phyloP scores from a whole-genome alignment of 1,140 invertebrate genomes.

The Musca domestica region DNA sequence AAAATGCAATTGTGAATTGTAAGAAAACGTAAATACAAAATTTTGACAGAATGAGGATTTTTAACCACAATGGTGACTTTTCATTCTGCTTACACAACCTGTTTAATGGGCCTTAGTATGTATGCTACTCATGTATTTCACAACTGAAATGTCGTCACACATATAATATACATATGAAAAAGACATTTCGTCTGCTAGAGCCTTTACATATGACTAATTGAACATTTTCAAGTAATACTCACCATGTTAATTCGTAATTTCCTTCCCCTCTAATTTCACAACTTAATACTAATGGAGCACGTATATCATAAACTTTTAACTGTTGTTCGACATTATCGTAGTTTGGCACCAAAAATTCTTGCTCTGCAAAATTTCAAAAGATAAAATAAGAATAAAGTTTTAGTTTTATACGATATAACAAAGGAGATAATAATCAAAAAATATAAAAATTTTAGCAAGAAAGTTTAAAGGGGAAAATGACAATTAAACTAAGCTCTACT shows the following conservation, averaged over 20 bases:
- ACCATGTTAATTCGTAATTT: conserved; percentile 27
- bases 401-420: not conserved
- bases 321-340: conserved; percentile 49
- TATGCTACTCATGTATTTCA: too few relatives aligned
- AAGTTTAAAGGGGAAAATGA: conserved; percentile 31
- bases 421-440: not conserved
- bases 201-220: not conserved
- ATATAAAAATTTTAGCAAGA: conserved; percentile 35
- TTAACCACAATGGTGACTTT: conserved; percentile 18
- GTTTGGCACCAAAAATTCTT: conserved; percentile 51
- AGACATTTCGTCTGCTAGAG: too few relatives aligned
- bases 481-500: too few relatives aligned
- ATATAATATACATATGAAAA: too few relatives aligned
- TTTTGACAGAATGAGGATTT: not conserved
- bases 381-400: conserved; percentile 1
- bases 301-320: conserved; percentile 52
- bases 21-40: not conserved
- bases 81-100: too few relatives aligned
- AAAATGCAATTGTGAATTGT: not conserved
- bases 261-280: conserved; percentile 34
- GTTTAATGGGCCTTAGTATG: too few relatives aligned
- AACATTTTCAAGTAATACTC: conserved; percentile 6
- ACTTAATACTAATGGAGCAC: conserved; percentile 48
- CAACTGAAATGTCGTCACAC: too few relatives aligned
- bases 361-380: conserved; percentile 31